Percentiles rank a stretch among this genome's conserved stretches.
Conservation (phyloP, 2,888 invertebrate genomes). For the Melolontha melolontha region DNA sequence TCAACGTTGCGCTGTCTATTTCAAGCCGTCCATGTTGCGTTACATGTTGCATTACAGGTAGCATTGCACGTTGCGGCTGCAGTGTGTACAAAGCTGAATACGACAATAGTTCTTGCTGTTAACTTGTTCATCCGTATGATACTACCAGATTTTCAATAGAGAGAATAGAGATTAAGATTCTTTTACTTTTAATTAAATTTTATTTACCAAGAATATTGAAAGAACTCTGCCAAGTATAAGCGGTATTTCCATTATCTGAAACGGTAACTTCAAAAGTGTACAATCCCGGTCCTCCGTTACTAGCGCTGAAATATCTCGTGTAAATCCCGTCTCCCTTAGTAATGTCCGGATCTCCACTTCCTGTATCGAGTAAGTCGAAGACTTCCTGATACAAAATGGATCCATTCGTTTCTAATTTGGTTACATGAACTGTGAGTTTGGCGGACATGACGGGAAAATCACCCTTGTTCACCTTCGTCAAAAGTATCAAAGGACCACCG, state of each 20-base stretch:
- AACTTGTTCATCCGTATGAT: too few species aligned
- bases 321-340: slow-evolving; percentile 75
- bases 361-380: slow-evolving; percentile 70
- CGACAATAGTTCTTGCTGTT: too few species aligned
- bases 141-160: too few species aligned
- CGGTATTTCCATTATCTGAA: slow-evolving; percentile 69
- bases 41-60: too few species aligned
- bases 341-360: slow-evolving; percentile 75
- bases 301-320: slow-evolving; percentile 71
- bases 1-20: too few species aligned
- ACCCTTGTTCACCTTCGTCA: slow-evolving; percentile 70
- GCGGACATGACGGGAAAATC: slow-evolving; percentile 70
- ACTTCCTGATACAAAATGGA: slow-evolving; percentile 60
- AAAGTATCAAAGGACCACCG: slow-evolving; percentile 66
- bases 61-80: too few species aligned
- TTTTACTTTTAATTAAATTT: not conserved
- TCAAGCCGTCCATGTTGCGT: too few species aligned
- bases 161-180: too few species aligned
- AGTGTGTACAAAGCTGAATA: too few species aligned
- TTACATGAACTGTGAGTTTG: slow-evolving; percentile 69
- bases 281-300: slow-evolving; percentile 64
- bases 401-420: slow-evolving; percentile 60
- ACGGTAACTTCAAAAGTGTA: slow-evolving; percentile 68
- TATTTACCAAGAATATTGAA: slow-evolving; percentile 57
- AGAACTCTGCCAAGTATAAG: slow-evolving; percentile 66